Base-by-base conservation (phyloP, 2,113 vertebrate genomes). In the Struthio camelus region DNA sequence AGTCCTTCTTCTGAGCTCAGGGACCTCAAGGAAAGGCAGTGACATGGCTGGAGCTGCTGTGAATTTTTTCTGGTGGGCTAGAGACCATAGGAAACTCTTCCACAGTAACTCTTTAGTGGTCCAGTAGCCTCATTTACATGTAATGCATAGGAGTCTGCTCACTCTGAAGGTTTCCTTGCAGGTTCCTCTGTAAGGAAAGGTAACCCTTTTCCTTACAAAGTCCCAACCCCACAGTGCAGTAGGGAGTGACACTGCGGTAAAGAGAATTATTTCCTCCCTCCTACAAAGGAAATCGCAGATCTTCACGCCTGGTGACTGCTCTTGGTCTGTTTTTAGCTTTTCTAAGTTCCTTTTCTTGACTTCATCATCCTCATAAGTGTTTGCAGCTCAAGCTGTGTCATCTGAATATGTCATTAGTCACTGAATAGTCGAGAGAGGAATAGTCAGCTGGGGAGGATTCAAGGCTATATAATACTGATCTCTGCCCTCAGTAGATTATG, bases 401-500 rank as follows among this genome's bases (percentile, higher is more conserved):
- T 96, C 84, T 97, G 96, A 97, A 97, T 96, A 76, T 93, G 91
- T 97, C 96, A 97, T 97, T 96, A 97, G 94, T 75, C 92, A 95
- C 75, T 97, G 96, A 97, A 94, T 95, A 96, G 96, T 38, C 2
- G 0, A 95, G 86, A 97, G 76, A 95, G 89, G 86, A 95, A 66
- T 78, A 92, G 94, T 97, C 95, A 97, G 89, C 93, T 94, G 95
- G 96, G 89, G 76, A 96, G 91, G 79, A 95, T 94, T 96, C 87
- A 87, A 87, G 93, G 32, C 95, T 94, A 53, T 94, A 89, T 89
- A 94, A 94, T 73, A 93, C 95, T 93, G 89, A 97, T 94, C 93
- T 94, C 94, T 96, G 96, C 91, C 96, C 94, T 97, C 89, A 59
- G 73, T 93, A 89, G 80, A 94, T 97, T 95, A 94, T 94, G 58